A percentile compares a stretch with the other conserved stretches of the same genome.
These are phyloP conservation scores for Cyprinus carpio DNA, from an alignment of 2,113 vertebrate genomes.

Conservation along the genomic window DNA sequence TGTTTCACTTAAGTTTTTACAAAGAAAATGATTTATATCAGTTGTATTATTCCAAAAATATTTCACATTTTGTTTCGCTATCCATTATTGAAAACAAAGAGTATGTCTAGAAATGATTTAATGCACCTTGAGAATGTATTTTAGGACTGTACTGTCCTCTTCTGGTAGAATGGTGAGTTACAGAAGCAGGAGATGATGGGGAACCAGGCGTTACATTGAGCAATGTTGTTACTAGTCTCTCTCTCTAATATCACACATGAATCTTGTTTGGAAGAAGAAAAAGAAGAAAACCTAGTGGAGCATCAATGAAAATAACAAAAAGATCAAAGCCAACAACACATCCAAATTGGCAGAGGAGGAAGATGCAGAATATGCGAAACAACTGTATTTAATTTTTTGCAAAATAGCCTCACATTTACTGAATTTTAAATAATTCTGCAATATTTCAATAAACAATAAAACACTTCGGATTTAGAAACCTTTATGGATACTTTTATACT, in stretches of 20 bases:
- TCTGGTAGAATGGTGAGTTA: conserved; percentile 16
- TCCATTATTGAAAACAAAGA: too few relatives aligned
- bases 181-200: neutral
- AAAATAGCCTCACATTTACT: neutral
- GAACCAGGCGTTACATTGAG: neutral
- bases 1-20: neutral
- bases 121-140: neutral
- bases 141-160: conserved; percentile 41
- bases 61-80: neutral
- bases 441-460: neutral
- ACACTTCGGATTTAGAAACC: neutral
- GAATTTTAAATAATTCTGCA: neutral
- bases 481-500: neutral
- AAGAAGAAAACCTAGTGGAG: neutral
- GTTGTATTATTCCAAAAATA: neutral
- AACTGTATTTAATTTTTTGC: neutral
- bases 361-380: neutral
- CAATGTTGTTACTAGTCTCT: neutral
- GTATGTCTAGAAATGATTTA: neutral
- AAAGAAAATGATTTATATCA: neutral
- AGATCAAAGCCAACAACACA: neutral
- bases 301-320: neutral
- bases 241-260: neutral
- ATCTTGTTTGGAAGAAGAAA: neutral
- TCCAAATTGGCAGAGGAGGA: neutral